Base-by-base conservation (phyloP, 2,113 vertebrate genomes). In the Melospiza melodia region DNA sequence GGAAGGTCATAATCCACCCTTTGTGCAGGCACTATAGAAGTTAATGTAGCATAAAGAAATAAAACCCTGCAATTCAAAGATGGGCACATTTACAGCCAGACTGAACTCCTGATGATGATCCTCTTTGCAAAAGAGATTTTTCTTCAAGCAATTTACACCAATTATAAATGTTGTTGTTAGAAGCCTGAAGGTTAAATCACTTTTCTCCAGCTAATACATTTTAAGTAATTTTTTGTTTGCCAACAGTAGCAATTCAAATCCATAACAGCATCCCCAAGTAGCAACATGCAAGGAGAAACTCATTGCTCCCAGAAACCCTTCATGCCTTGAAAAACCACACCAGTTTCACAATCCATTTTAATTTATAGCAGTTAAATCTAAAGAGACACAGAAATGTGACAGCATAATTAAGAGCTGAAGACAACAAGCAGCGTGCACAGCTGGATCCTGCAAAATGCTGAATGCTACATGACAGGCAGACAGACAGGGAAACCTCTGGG, bases 41-140 rank as follows among this genome's bases (percentile, higher is more conserved):
- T 31, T 94, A 95, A 81, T 61, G 39, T 39, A 84, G 41, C 39
- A 46, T 54, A 87, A 82, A 84, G 74, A 94, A 92, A 82, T 65
- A 84, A 89, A 94, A 81, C 37, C 44, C 44, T 63, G 44, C 3
- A 8, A 74, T 89, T 88, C 89, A 74, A 92, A 76, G 75, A 95
- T 33, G 54, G 46, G 67, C 41, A 84, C 48, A 84, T 71, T 92
- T 80, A 81, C 43, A 94, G 75, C 18, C 59, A 88, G 35, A 73
- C n/a, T 51, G 63, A 95, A 85, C 75, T 90, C 88, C 63, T 78
- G 68, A 84, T 63, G 72, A 90, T 89, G 92, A 94, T 85, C 62
- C 74, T 91, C 87, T 94, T 87, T 57, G 87, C 17, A 13, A 73
- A 68, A 84, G 61, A 89, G 68, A 74, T 77, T 89, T 89, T 84